Base-by-base conservation (phyloP, 2,888 invertebrate species). In the Ormyrus labotus region DNA sequence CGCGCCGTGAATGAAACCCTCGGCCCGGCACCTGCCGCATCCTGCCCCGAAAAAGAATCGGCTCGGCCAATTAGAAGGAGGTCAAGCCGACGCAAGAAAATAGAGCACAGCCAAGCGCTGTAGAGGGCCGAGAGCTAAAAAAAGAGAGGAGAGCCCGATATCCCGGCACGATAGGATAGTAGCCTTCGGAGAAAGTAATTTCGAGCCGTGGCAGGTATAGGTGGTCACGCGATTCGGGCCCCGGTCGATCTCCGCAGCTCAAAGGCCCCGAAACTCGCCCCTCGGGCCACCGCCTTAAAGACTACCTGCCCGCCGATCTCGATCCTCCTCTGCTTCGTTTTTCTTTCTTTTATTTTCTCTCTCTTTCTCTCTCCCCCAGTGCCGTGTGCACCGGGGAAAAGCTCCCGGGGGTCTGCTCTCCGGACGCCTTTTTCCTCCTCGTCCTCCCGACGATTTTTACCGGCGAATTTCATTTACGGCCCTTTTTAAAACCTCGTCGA, bases 171-270 rank as follows among this genome's bases (percentile, higher is more conserved):
- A 47, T 11, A 5, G 53, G n/a, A n/a, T 0, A n/a, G 64, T 78
- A 83, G 78, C 84, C 85, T 87, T 87, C 87, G 86, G 85, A 83
- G 88, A 87, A 87, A 84, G 87, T 87, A 87, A 88, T 87, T 88
- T 87, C 67, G 82, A 85, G 84, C 87, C 85, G 34, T 85, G 84
- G 87, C 86, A 85, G 86, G 87, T 87, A 34, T 34, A 85, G 86
- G 84, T 85, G 86, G 85, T 88, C 87, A 87, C 87, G 87, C 87
- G 87, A 87, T 87, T 87, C 83, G 82, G 83, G 75, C 80, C 78
- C 84, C 78, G 34, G 34, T 34, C 34, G 34, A 34, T 34, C 80
- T 80, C 53, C 74, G 34, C 74, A 13, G 34, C 34, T 34, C 34
- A 58, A 48, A 11, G 11, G 57, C 69, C n/a, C 58, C 58, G 19